Conservation (phyloP, 2,797 vertebrate genomes). For the Lindbergichthys nudifrons region DNA sequence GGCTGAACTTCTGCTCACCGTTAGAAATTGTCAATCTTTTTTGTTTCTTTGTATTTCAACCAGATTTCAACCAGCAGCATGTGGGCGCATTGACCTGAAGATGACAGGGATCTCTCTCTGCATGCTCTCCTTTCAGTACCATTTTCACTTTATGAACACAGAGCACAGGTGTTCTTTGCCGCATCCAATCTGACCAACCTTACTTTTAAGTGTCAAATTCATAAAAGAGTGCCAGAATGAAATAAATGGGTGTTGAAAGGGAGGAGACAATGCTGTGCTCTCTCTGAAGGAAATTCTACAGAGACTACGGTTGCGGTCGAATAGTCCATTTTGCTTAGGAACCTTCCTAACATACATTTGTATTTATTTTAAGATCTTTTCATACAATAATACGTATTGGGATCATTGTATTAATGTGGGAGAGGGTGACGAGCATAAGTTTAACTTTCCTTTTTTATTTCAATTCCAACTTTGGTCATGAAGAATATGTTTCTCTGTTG, state of each 20-base stretch:
- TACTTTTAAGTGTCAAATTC: slow-evolving; percentile 36
- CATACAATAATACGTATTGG: no score
- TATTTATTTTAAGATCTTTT: no score
- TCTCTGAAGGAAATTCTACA: slow-evolving; percentile 23
- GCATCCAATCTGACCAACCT: slow-evolving; percentile 32
- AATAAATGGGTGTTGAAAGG: slow-evolving; percentile 33
- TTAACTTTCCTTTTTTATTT: no score
- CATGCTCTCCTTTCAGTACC: slow-evolving; percentile 7
- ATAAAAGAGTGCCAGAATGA: slow-evolving; percentile 28
- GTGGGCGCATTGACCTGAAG: slow-evolving; percentile 41
- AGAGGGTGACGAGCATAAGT: no score
- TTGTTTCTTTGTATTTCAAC: slow-evolving; percentile 39
- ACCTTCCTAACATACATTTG: no score
- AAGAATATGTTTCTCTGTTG: no score
- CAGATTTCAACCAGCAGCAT: slow-evolving; percentile 17
- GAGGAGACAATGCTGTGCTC: slow-evolving; percentile 8
- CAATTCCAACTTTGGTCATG: no score
- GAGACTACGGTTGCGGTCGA: slow-evolving; percentile 18
- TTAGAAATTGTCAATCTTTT: slow-evolving; percentile 43
- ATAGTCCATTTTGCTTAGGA: no score
- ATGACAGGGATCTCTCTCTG: slow-evolving; percentile 38
- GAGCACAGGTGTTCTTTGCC: slow-evolving; percentile 37
- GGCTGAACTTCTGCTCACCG: slow-evolving; percentile 17
- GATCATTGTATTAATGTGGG: no score
- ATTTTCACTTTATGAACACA: slow-evolving; percentile 21